Percentiles rank a stretch among this genome's conserved stretches.
Conservation (phyloP, 2,888 invertebrate species). For the Trimorus sp. region DNA sequence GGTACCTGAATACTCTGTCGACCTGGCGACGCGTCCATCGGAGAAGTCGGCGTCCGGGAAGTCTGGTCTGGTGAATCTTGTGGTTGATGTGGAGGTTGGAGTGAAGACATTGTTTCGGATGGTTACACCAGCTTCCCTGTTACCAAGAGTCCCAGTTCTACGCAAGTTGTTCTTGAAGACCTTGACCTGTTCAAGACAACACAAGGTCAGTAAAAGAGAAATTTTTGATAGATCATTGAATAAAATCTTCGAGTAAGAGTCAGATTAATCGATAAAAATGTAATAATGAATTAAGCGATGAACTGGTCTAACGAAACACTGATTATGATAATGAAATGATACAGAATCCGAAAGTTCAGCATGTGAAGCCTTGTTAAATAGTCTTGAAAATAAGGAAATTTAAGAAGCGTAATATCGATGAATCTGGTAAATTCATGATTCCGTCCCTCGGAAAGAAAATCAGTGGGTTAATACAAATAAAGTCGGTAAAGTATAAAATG, state of each 20-base stretch:
- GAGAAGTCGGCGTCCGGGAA: conserved; percentile 37
- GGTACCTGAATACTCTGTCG: conserved; percentile 42
- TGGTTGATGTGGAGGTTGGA: background rate
- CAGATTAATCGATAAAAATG: conserved; percentile 46
- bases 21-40: conserved; percentile 4
- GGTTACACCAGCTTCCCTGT: conserved; percentile 8
- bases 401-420: conserved; percentile 64
- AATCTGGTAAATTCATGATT: conserved; percentile 53
- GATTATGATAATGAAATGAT: conserved; percentile 62
- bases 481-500: conserved; percentile 60
- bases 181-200: conserved; percentile 73
- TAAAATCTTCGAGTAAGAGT: no score
- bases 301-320: conserved; percentile 43
- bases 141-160: conserved; percentile 25
- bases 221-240: no score
- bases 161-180: conserved; percentile 70
- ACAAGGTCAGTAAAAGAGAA: no score
- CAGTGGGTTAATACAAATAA: conserved; percentile 64
- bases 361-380: conserved; percentile 62
- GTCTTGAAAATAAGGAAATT: conserved; percentile 59
- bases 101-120: background rate
- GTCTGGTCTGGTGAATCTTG: conserved; percentile 37
- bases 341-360: conserved; percentile 47
- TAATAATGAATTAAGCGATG: conserved; percentile 52
- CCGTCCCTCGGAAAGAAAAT: conserved; percentile 50